Conservation (phyloP, 2,113 vertebrate genomes). For the Chionodraco myersi region DNA sequence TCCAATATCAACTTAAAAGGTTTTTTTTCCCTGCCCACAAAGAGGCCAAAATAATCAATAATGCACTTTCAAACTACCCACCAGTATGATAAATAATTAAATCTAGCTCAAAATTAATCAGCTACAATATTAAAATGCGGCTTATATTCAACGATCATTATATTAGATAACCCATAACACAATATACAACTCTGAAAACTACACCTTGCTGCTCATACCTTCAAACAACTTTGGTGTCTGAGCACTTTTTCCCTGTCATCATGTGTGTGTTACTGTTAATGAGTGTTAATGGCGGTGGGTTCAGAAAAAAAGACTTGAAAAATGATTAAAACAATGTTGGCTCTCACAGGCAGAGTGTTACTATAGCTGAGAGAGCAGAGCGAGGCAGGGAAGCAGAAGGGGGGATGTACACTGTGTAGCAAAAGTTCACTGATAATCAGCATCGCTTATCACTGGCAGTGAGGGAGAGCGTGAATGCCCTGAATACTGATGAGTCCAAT, state of each 20-base stretch:
- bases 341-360: slow-evolving; percentile 58
- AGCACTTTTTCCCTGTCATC: not conserved
- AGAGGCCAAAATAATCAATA: not conserved
- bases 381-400: slow-evolving; percentile 48
- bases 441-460: slow-evolving; percentile 69
- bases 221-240: not conserved
- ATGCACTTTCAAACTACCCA: not conserved
- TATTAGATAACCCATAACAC: not conserved
- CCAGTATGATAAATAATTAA: not conserved
- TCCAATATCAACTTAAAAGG: not conserved
- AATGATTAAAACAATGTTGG: slow-evolving; percentile 71
- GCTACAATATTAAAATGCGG: not conserved
- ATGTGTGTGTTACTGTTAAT: slow-evolving; percentile 15
- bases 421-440: slow-evolving; percentile 72
- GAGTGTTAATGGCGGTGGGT: slow-evolving; percentile 47
- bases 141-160: not conserved
- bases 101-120: not conserved
- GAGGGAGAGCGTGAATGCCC: slow-evolving; percentile 56
- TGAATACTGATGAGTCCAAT: slow-evolving; percentile 64
- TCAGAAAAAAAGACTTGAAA: slow-evolving; percentile 50
- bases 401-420: slow-evolving; percentile 46
- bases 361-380: slow-evolving; percentile 46
- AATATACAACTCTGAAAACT: not conserved
- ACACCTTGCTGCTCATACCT: not conserved
- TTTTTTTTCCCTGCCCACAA: not conserved